These are phyloP conservation scores for Cricetomys ansorgei DNA, from an alignment of 2,113 vertebrate genomes.

Conservation along the genomic window DNA sequence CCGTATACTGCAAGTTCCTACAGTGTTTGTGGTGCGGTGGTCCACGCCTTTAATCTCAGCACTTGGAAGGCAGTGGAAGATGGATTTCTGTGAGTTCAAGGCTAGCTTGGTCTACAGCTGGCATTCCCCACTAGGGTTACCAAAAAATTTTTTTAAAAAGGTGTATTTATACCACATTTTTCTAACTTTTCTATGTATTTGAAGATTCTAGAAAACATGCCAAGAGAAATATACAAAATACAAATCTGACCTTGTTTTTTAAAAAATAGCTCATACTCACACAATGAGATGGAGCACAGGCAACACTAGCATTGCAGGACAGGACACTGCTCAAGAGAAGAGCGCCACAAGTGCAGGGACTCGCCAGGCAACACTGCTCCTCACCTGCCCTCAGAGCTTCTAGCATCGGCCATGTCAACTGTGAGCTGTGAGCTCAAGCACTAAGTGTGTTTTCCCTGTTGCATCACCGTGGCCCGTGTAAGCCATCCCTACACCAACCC, in stretches of 20 bases:
- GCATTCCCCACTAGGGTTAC: not conserved
- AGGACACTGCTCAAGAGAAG: not conserved
- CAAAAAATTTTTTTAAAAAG: not conserved
- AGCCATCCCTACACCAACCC: not conserved
- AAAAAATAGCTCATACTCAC: not conserved
- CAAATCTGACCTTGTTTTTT: conserved; percentile 38
- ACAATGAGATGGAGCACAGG: conserved; percentile 38
- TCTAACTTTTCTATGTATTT: conserved; percentile 9
- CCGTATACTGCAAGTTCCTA: not conserved
- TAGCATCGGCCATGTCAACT: not conserved
- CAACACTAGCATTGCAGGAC: conserved; percentile 20
- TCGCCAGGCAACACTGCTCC: not conserved
- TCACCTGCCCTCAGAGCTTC: not conserved
- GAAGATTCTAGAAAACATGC: conserved; percentile 9
- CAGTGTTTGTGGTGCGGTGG: not conserved
- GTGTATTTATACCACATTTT: not conserved
- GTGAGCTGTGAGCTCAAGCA: not conserved
- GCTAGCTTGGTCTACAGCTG: not conserved
- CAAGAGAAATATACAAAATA: conserved; percentile 49
- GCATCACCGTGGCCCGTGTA: not conserved
- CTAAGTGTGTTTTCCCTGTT: no score
- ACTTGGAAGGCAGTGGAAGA: not conserved
- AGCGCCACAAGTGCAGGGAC: not conserved
- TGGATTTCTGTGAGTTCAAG: not conserved
- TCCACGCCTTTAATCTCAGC: not conserved